Evolutionary conservation across 92 coral and sea anemone genomes (phyloP).

Genomic region (Palythoa caribaeorum): DNA sequence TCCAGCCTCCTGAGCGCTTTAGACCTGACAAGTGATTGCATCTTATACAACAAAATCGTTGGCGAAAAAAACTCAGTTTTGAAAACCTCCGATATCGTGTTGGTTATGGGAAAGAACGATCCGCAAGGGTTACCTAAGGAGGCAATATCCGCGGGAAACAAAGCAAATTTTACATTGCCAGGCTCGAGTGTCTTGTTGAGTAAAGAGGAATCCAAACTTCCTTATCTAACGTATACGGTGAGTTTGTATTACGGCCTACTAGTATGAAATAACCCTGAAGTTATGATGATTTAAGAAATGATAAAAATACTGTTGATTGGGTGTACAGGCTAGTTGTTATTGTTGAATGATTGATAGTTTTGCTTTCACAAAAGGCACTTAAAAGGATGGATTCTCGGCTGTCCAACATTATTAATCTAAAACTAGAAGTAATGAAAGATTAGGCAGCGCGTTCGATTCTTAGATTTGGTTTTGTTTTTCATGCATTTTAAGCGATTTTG

Average conservation of each 20-base stretch:
- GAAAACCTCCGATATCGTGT: conserved; percentile 24
- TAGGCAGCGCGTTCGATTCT: no score
- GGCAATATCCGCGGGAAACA: conserved; percentile 21
- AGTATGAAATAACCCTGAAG: not conserved
- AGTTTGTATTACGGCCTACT: not conserved
- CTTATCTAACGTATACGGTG: conserved; percentile 19
- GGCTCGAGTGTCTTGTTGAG: conserved; percentile 39
- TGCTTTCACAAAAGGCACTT: no score
- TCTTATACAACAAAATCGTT: conserved; percentile 50
- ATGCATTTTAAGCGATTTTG: no score
- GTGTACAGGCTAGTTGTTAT: no score
- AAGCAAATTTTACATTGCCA: conserved; percentile 60
- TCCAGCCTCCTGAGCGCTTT: conserved; percentile 13
- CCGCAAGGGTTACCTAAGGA: conserved; percentile 25
- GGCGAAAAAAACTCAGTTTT: conserved; percentile 53
- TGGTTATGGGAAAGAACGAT: conserved; percentile 50
- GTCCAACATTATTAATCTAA: no score
- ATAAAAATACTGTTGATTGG: not conserved
- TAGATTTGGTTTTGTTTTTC: no score
- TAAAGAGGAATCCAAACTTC: not conserved
- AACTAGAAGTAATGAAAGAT: no score
- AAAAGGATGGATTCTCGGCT: no score
- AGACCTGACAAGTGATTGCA: conserved; percentile 43
- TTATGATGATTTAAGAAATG: no score
- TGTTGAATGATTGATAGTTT: no score